Base-by-base conservation (phyloP, 2,888 invertebrate genomes). In the Alloplasta piceator region DNA sequence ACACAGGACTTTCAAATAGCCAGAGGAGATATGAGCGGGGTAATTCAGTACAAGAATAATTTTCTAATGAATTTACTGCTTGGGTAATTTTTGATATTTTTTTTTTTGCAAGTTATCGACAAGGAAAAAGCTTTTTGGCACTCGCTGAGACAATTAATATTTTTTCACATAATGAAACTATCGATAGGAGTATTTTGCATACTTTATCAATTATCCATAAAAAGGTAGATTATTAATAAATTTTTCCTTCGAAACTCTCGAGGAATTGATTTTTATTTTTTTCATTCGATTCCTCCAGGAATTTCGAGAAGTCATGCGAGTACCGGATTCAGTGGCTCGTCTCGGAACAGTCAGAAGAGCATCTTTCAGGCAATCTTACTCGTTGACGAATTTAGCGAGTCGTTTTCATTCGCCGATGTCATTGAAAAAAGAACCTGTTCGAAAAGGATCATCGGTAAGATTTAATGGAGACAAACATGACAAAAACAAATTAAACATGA, bases 271-370 rank as follows among this genome's bases (percentile, higher is more conserved):
- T 26, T 26, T 60, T 6, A 36, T 9, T n/a, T 0, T 36, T 3
- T 14, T 14, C 5, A 60, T 52, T 43, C 6, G 41, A 39, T 71
- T 80, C 85, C 85, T 88, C 76, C 90, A 96, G 96, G 95, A 95
- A 87, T 95, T 96, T 88, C 94, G 94, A 86, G 94, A 95, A 87
- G 93, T 94, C 58, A 89, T 96, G 80, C 93, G 93, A 46, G 93
- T 94, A 26, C 93, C 95, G 0, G 94, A 95, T 43, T 88, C 91
- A 6, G 78, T 88, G 12, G 82, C 90, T 36, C 89, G 92, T 68
- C 82, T 91, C 12, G 89, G 90, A 50, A 90, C 92, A 0, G 90
- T 91, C 5, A 90, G 90, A 56, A 86, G 91, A 86, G 90, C 90
- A 16, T 91, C 92, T 3, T 92, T 92, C 81, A 87, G 92, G 48